phyloP scores from a whole-genome alignment of 2,113 vertebrate genomes.

The Oncorhynchus clarkii region DNA sequence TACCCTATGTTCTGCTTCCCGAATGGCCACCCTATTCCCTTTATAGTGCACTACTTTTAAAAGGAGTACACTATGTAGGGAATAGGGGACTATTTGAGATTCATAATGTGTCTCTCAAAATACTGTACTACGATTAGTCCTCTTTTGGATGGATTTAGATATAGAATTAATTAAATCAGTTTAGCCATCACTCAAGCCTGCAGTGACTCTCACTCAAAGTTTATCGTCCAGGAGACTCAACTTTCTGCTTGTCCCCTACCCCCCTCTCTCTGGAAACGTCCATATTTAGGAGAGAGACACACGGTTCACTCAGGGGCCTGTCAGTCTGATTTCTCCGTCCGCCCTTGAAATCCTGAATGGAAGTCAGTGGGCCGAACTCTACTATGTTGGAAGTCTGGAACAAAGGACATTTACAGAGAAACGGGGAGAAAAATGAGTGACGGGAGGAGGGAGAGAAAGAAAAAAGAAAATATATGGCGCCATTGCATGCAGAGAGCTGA shows the following conservation, averaged over 20 bases:
- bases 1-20: too few species aligned
- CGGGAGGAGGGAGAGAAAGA: not conserved
- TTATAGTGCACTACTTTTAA: too few species aligned
- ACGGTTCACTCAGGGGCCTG: slow-evolving; percentile 32
- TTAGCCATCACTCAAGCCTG: slow-evolving; percentile 38
- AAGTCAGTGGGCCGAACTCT: not conserved
- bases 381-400: slow-evolving; percentile 8
- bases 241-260: too few species aligned
- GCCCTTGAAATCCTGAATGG: not conserved
- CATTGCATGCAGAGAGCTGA: not conserved
- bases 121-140: too few species aligned
- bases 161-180: slow-evolving; percentile 46
- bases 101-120: too few species aligned
- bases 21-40: too few species aligned
- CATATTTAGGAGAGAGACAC: slow-evolving; percentile 21
- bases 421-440: slow-evolving; percentile 15
- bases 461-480: not conserved
- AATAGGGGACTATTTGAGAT: too few species aligned
- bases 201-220: slow-evolving; percentile 7
- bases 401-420: slow-evolving; percentile 21
- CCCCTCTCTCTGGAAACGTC: slow-evolving; percentile 25
- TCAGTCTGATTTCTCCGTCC: slow-evolving; percentile 41
- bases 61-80: too few species aligned
- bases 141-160: not conserved
- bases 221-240: too few species aligned